These are phyloP conservation scores for Pogonomyrmex californicus DNA, from an alignment of 1,140 invertebrate genomes.

Conservation along the genomic window DNA sequence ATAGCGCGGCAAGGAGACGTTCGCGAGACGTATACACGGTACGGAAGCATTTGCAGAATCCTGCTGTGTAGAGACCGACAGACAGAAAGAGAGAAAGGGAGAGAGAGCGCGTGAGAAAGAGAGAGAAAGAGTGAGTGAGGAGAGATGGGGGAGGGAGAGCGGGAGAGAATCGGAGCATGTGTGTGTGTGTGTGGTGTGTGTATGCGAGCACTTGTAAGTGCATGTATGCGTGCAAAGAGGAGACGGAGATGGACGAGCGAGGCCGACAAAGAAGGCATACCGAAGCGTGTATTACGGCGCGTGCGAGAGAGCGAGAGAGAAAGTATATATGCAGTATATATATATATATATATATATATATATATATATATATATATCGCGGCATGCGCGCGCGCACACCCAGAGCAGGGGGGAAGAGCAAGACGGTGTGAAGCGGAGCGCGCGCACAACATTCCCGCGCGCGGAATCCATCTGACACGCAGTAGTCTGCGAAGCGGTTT, in stretches of 20 bases:
- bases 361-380: no score
- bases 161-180: constrained; percentile 11
- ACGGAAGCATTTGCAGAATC: constrained; percentile 72
- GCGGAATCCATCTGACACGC: constrained; percentile 70
- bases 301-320: constrained; percentile 48
- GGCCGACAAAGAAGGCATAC: constrained; percentile 24
- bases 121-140: constrained; percentile 29
- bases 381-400: constrained; percentile 53
- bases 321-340: neutral
- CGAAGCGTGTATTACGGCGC: neutral
- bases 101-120: neutral
- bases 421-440: constrained; percentile 63
- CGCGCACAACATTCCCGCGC: constrained; percentile 71
- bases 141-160: neutral
- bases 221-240: constrained; percentile 49
- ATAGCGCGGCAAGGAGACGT: constrained; percentile 75
- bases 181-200: constrained; percentile 12
- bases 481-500: constrained; percentile 58
- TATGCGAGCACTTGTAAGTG: constrained; percentile 1
- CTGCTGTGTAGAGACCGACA: constrained; percentile 48
- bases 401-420: constrained; percentile 27
- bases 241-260: constrained; percentile 64
- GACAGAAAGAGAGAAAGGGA: constrained; percentile 51
- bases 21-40: constrained; percentile 80
- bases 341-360: neutral